These are phyloP conservation scores for Anastrepha ludens DNA, from an alignment of 1,140 invertebrate species.

Conservation along the genomic window DNA sequence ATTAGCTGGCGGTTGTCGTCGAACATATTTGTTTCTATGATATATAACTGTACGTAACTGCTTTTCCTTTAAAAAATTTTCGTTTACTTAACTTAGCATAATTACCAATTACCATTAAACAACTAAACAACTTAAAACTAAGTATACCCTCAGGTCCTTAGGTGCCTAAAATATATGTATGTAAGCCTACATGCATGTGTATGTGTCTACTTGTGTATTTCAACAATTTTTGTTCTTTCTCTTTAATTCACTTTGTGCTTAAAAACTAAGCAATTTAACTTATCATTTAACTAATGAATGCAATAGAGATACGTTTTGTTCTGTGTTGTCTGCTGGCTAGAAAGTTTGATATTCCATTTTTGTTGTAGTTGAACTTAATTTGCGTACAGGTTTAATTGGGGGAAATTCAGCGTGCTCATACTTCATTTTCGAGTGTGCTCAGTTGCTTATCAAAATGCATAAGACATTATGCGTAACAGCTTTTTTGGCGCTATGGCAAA, in stretches of 20 bases:
- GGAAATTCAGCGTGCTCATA: no score
- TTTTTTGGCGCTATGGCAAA: not conserved
- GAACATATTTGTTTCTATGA: not conserved
- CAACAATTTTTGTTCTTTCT: not conserved
- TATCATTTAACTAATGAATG: conserved; percentile 28
- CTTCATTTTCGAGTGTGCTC: no score
- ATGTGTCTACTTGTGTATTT: not conserved
- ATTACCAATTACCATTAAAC: not conserved
- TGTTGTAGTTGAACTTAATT: not conserved
- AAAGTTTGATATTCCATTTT: conserved; percentile 6
- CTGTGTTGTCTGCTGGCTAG: not conserved
- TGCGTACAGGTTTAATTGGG: no score
- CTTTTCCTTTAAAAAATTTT: not conserved
- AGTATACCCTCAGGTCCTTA: not conserved
- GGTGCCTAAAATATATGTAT: not conserved
- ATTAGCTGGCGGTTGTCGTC: not conserved
- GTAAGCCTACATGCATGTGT: not conserved
- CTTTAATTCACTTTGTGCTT: conserved; percentile 29
- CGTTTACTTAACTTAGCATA: conserved; percentile 18
- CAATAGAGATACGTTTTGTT: conserved; percentile 51
- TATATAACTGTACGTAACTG: no score
- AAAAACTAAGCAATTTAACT: conserved; percentile 44
- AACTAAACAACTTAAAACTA: not conserved
- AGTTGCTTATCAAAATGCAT: not conserved
- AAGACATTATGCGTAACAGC: not conserved